A percentile compares a stretch with the other conserved stretches of the same genome.
Evolutionary conservation across 2,797 vertebrate genomes (phyloP).

Genomic region (Neostethus bicornis): DNA sequence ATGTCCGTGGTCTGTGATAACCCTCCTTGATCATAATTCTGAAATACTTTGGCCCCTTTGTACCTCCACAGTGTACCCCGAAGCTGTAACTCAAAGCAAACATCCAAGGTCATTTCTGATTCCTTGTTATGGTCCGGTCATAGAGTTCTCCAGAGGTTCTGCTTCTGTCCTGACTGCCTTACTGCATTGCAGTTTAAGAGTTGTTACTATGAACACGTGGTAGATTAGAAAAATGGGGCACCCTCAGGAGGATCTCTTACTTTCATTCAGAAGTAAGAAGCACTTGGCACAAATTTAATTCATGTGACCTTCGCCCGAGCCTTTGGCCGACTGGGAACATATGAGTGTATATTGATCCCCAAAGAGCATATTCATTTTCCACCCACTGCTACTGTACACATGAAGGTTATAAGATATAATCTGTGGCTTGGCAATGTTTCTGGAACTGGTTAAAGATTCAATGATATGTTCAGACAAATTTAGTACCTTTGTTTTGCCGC

Average conservation of each 20-base stretch:
- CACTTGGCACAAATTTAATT: constrained; percentile 23
- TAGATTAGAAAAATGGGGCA: constrained; percentile 5
- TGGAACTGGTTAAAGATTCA: constrained; percentile 8
- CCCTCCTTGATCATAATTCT: constrained; percentile 39
- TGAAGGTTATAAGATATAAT: constrained; percentile 36
- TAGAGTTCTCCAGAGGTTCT: constrained; percentile 18
- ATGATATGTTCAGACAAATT: constrained; percentile 5
- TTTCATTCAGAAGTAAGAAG: constrained; percentile 22
- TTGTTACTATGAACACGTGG: constrained; percentile 20
- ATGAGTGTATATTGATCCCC: constrained; percentile 44
- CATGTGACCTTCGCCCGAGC: constrained; percentile 28
- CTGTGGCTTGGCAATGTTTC: constrained; percentile 1
- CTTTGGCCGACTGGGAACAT: constrained; percentile 19
- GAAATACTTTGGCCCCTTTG: constrained; percentile 22
- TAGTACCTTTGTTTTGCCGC: background rate
- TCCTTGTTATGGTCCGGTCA: constrained; percentile 35
- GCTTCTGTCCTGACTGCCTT: constrained; percentile 20
- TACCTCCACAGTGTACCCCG: constrained; percentile 35
- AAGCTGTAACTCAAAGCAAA: constrained; percentile 53
- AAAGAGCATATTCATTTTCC: constrained; percentile 29
- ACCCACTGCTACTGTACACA: constrained; percentile 11
- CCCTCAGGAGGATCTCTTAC: constrained; percentile 20
- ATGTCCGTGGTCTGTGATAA: constrained; percentile 45
- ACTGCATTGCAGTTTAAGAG: constrained; percentile 24
- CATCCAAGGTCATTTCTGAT: constrained; percentile 44